Evolutionary conservation across 2,797 vertebrate species (phyloP), one percentile per base, ranked within the genome.

Genomic region (Protosalanx chinensis): DNA sequence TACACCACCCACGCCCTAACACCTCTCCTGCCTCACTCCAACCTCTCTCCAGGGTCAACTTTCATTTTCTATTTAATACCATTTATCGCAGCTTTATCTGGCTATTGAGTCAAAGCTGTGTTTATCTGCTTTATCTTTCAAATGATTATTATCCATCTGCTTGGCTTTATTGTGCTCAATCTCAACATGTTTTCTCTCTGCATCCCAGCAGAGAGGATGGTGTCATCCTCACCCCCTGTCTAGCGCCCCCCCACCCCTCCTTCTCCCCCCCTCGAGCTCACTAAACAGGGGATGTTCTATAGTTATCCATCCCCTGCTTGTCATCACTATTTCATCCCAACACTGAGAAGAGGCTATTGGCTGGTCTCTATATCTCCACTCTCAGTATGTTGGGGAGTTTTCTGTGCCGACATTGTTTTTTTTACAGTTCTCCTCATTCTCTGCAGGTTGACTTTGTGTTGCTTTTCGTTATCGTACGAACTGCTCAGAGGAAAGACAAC

Each of bases 41-140:
- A 72, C 82, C 88, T 77, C 78, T 13, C 41, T 46, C 57, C 84
- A 84, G 86, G 82, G 89, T 90, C 86, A 88, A 78, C 84, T 80
- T 78, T 89, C 88, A 90, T 88, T 89, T 84, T 73, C 76, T 46
- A 35, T 57, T 77, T 88, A 90, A 89, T 85, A 83, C 81, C 73
- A 56, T 69, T 74, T 58, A 32, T 60, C 49, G 68, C 68, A 46
- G 73, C 81, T 82, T 76, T 90, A 86, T 87, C 63, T 53, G 69
- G 81, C 90, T 87, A 87, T 88, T 88, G 82, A 32, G 60, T 76
- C 82, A 87, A 80, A 85, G 81, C 87, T 79, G 68, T 84, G 69
- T 89, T 85, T 74, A 77, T 78, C 74, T 75, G 77, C 78, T 64
- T 51, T 79, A 81, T 79, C 78, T 46, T 12, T 46, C 41, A 46